Base-by-base conservation (phyloP, 2,797 vertebrate genomes). In the Taeniopygia guttata region DNA sequence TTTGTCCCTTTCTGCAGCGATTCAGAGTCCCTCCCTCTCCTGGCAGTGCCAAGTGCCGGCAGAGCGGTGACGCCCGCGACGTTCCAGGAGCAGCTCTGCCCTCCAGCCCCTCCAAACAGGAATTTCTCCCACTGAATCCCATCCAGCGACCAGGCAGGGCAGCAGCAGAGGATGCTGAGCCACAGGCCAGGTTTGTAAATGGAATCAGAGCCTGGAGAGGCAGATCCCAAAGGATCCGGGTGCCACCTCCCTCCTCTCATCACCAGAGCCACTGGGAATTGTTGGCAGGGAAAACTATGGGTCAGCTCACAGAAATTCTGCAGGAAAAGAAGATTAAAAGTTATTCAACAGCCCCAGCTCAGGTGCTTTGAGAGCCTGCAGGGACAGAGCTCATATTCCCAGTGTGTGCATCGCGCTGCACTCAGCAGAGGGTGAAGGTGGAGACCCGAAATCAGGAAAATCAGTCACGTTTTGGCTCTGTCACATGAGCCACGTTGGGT, bases 71-170 rank as follows among this genome's bases (percentile, higher is more conserved):
- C n/a, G 13, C 43, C 32, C 1, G 18, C 30, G 42, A 62, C 69
- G 81, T 82, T n/a, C 62, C 32, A 38, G 85, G 48, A 84, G 63
- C 85, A 60, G 54, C 62, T 46, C n/a, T 26, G 11, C 55, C 84
- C 59, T 63, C 74, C 60, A 40, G 32, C 25, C 27, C 32, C 67
- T 69, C 89, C 87, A 73, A 69, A 46, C 92, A 85, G 79, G 79
- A 96, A 45, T 9, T 43, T 32, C 27, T 18, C 9, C 63, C 20
- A 8, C 52, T 16, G 10, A 40, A 68, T 21, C 67, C 56, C 2
- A 0, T 13, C 58, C 2, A 0, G 56, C 11, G 42, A 30, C 5
- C 2, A 22, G 30, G 16, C n/a, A 13, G 29, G 51, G 15, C 48
- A 84, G 46, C 18, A 36, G 11, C 9, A 66, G 63, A 48, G 42